Percentiles rank a stretch among this genome's conserved stretches.
Evolutionary conservation across 2,113 vertebrate species (phyloP).

Genomic region (Scophthalmus maximus): DNA sequence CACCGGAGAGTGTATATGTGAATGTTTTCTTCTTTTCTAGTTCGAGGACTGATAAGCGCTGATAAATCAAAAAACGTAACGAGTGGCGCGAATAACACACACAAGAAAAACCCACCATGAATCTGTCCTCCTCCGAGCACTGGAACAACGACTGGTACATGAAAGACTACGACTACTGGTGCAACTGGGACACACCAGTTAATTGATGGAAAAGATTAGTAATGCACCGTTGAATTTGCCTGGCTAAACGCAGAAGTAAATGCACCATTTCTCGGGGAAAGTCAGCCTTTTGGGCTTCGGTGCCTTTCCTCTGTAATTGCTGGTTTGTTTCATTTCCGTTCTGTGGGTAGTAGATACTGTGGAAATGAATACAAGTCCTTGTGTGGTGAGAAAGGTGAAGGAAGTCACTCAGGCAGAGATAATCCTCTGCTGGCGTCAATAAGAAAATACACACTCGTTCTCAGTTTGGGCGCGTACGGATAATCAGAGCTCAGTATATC

Average conservation of each 20-base stretch:
- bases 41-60: constrained; percentile 24
- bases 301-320: constrained; percentile 53
- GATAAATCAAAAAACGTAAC: constrained; percentile 8
- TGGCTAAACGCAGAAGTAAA: constrained; percentile 21
- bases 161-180: neutral
- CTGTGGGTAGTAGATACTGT: constrained; percentile 36
- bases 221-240: neutral
- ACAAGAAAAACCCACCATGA: neutral
- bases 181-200: neutral
- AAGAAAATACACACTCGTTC: constrained; percentile 24
- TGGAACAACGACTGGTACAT: neutral
- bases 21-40: constrained; percentile 54
- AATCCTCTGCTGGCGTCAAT: constrained; percentile 44
- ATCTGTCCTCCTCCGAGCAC: neutral
- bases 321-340: constrained; percentile 44
- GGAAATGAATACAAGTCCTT: constrained; percentile 60
- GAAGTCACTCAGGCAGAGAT: constrained; percentile 58
- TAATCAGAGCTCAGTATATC: constrained; percentile 41
- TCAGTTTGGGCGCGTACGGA: constrained; percentile 13
- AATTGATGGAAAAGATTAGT: neutral
- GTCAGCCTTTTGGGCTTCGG: constrained; percentile 28
- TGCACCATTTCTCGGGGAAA: constrained; percentile 14
- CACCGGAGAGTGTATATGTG: constrained; percentile 17
- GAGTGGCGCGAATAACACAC: constrained; percentile 18
- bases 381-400: constrained; percentile 35